These are phyloP conservation scores for Xenotilapia flavipinnis DNA, from an alignment of 2,113 vertebrate species.

Conservation along the genomic window DNA sequence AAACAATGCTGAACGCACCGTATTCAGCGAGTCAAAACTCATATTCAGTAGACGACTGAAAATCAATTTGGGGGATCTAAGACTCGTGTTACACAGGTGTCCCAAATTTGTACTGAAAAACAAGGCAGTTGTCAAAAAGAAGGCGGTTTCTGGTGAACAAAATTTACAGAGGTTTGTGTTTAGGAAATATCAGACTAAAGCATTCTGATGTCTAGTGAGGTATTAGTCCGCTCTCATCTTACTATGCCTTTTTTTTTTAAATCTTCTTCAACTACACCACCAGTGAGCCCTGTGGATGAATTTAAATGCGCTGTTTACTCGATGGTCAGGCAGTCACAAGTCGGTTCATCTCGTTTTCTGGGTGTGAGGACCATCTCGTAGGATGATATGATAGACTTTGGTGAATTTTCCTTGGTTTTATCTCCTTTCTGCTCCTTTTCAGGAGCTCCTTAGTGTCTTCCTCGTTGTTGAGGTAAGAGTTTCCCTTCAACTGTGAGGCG, in stretches of 20 bases:
- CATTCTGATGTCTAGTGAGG: constrained; percentile 67
- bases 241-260: background rate
- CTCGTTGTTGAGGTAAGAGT: background rate
- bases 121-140: constrained; percentile 66
- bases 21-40: constrained; percentile 1
- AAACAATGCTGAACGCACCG: background rate
- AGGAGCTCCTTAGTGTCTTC: background rate
- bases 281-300: constrained; percentile 35
- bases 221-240: constrained; percentile 46
- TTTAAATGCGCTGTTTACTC: constrained; percentile 3
- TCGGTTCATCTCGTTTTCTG: background rate
- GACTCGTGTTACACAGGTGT: background rate
- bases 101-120: constrained; percentile 37
- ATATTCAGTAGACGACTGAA: constrained; percentile 3
- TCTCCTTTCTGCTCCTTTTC: background rate
- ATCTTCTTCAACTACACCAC: background rate
- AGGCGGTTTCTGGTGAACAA: constrained; percentile 68
- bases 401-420: constrained; percentile 49
- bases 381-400: constrained; percentile 51
- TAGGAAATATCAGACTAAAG: constrained; percentile 57
- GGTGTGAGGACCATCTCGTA: constrained; percentile 16
- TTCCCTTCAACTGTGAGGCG: background rate
- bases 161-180: constrained; percentile 58
- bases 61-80: background rate
- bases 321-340: background rate